Conservation (phyloP, 2,888 invertebrate genomes). For the Troides aeacus region DNA sequence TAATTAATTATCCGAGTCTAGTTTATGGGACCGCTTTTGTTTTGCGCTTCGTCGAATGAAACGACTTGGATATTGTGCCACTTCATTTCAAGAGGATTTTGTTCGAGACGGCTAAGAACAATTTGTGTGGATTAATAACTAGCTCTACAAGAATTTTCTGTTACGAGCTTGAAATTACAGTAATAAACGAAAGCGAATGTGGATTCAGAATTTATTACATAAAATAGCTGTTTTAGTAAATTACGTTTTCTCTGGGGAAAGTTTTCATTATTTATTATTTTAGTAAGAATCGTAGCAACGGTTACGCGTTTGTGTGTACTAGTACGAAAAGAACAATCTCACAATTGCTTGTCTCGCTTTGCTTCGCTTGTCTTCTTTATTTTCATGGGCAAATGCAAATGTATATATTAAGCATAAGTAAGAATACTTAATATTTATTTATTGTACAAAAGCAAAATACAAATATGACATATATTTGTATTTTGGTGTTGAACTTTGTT, state of each 20-base stretch:
- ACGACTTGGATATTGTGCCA: slow-evolving; percentile 20
- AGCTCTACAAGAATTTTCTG: slow-evolving; percentile 20
- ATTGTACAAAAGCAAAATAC: background rate
- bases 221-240: too few species aligned
- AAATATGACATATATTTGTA: background rate
- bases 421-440: too few species aligned
- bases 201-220: too few species aligned
- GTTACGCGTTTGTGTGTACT: too few species aligned
- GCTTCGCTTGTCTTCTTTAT: too few species aligned
- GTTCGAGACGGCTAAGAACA: slow-evolving; percentile 25
- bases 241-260: too few species aligned
- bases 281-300: too few species aligned
- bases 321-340: too few species aligned
- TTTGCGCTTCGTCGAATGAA: slow-evolving; percentile 20
- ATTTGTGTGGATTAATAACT: slow-evolving; percentile 26
- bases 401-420: too few species aligned
- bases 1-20: slow-evolving; percentile 24
- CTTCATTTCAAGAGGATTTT: slow-evolving; percentile 25
- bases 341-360: too few species aligned
- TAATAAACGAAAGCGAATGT: slow-evolving; percentile 6
- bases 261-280: too few species aligned
- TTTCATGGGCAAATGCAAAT: too few species aligned
- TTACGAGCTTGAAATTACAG: slow-evolving; percentile 17
- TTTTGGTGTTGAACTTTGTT: background rate
- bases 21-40: slow-evolving; percentile 27